phyloP scores from a whole-genome alignment of 1,140 invertebrate species.

The Drosophila hydei region DNA sequence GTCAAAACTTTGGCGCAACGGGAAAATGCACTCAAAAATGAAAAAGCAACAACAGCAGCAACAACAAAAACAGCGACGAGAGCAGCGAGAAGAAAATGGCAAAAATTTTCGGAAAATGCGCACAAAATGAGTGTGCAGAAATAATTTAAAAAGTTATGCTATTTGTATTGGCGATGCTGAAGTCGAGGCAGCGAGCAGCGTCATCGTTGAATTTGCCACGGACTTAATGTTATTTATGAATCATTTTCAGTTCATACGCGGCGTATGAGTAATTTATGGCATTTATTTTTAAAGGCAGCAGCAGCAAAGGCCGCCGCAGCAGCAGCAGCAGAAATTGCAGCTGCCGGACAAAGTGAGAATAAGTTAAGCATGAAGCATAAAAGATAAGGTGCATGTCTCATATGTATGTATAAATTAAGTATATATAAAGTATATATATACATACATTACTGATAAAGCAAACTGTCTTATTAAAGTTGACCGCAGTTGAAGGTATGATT shows the following conservation, averaged over 20 bases:
- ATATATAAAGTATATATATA: too few species aligned
- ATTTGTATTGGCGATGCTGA: conserved; percentile 54
- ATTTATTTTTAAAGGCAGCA: conserved; percentile 30
- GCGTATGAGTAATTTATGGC: conserved; percentile 49
- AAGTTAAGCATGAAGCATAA: neutral
- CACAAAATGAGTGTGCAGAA: conserved; percentile 75
- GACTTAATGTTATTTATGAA: conserved; percentile 74
- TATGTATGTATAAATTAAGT: too few species aligned
- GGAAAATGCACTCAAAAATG: conserved; percentile 70
- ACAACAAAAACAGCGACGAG: conserved; percentile 18
- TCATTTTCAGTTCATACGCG: conserved; percentile 44
- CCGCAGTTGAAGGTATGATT: neutral
- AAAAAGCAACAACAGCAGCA: conserved; percentile 39
- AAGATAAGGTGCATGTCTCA: neutral
- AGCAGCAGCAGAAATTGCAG: neutral
- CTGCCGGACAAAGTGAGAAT: neutral
- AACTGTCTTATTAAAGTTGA: neutral
- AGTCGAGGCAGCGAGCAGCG: conserved; percentile 30
- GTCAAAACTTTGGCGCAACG: conserved; percentile 72
- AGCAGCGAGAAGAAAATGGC: conserved; percentile 51
- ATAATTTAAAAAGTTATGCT: conserved; percentile 73
- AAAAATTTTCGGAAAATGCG: conserved; percentile 58
- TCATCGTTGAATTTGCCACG: conserved; percentile 43
- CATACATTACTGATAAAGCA: too few species aligned
- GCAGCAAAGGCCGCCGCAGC: neutral